These are phyloP conservation scores for Dolichotis patagonum DNA, from an alignment of 2,113 vertebrate genomes.

Conservation along the genomic window DNA sequence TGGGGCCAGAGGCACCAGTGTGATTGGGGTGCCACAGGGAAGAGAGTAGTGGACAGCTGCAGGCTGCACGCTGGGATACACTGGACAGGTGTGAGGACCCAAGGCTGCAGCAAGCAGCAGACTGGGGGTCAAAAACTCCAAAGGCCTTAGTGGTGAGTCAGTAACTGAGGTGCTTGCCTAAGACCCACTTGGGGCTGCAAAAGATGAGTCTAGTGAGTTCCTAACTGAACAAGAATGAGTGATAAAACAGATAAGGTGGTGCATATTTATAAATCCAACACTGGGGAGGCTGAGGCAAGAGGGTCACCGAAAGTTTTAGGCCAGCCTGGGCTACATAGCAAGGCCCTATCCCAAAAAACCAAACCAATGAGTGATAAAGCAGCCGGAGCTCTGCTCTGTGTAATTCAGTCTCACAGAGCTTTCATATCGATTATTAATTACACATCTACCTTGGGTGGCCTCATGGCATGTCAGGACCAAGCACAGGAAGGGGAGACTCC, in stretches of 20 bases:
- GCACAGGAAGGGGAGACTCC: background rate
- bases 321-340: background rate
- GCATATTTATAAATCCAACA: background rate
- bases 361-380: background rate
- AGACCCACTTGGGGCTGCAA: background rate
- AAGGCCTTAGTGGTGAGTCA: background rate
- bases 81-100: accelerated
- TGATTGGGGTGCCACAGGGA: background rate
- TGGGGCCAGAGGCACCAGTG: background rate
- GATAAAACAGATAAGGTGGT: background rate
- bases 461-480: background rate
- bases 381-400: accelerated
- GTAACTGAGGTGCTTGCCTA: background rate
- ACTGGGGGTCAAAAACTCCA: background rate
- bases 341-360: background rate
- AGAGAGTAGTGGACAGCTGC: background rate
- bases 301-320: too few species aligned
- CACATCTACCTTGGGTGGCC: background rate
- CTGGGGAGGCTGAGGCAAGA: background rate
- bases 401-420: too few species aligned
- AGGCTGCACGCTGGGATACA: accelerated
- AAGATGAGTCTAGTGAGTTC: background rate
- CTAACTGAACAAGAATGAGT: too few species aligned
- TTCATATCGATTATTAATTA: background rate
- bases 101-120: background rate